Conservation (phyloP, 2,797 vertebrate genomes). For the Acipenser oxyrinchus region DNA sequence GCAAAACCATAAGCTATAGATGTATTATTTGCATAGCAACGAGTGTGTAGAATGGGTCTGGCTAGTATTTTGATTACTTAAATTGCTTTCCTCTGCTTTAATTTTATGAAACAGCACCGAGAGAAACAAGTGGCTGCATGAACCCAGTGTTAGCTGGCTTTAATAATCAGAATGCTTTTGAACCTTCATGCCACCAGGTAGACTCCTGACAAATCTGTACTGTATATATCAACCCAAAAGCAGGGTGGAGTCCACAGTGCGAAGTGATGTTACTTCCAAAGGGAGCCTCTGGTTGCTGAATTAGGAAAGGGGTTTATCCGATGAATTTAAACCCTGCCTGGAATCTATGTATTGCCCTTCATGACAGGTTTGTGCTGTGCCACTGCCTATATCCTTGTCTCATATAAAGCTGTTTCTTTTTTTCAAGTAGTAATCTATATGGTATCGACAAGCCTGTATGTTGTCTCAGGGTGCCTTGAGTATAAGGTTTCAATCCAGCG, state of each 20-base stretch:
- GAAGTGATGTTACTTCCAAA: no score
- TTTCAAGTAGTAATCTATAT: conserved; percentile 46
- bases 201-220: no score
- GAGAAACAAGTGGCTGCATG: conserved; percentile 16
- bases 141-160: no score
- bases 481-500: conserved; percentile 45
- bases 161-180: no score
- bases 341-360: conserved; percentile 18
- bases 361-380: conserved; percentile 27
- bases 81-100: conserved; percentile 32
- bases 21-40: conserved; percentile 24
- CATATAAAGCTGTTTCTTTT: conserved; percentile 22
- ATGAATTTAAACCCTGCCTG: conserved; percentile 6
- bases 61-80: conserved; percentile 10
- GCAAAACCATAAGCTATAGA: conserved; percentile 19
- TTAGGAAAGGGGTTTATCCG: conserved; percentile 1
- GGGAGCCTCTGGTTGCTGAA: no score
- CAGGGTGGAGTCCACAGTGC: no score
- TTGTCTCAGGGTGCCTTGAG: conserved; percentile 79
- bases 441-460: conserved; percentile 60
- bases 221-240: no score
- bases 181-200: no score
- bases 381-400: conserved; percentile 20
- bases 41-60: conserved; percentile 22
- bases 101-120: conserved; percentile 37